Evolutionary conservation across 2,888 invertebrate genomes (phyloP).

Genomic region (Biston betularia): DNA sequence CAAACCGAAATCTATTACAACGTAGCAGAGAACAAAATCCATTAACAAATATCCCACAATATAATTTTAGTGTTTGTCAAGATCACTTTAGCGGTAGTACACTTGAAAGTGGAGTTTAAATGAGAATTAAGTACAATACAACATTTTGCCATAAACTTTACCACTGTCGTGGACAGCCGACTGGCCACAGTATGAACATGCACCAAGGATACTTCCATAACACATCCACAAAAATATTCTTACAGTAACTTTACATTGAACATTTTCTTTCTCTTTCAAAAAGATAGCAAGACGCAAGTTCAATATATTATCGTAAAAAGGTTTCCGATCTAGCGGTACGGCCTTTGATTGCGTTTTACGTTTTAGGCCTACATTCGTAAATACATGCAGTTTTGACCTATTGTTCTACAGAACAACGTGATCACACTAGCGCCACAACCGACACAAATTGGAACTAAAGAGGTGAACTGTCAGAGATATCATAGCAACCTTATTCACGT

Average conservation of each 20-base stretch:
- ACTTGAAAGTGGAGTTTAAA: conserved; percentile 9
- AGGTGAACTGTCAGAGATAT: neutral
- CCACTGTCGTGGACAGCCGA: conserved; percentile 1
- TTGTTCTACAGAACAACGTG: conserved; percentile 8
- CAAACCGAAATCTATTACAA: conserved; percentile 33
- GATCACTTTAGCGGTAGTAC: conserved; percentile 9
- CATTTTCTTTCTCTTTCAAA: no score
- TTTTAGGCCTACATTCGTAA: neutral
- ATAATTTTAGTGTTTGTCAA: conserved; percentile 13
- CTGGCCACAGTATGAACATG: neutral
- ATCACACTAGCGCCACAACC: conserved; percentile 3
- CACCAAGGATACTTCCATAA: neutral
- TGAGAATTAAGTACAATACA: conserved; percentile 32
- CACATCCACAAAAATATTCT: no score
- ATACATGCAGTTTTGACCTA: neutral
- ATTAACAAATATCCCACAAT: conserved; percentile 29
- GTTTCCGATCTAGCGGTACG: no score
- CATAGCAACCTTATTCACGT: neutral
- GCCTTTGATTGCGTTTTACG: no score
- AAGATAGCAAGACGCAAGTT: no score
- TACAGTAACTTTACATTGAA: no score
- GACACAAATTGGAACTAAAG: neutral
- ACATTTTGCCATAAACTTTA: conserved; percentile 1
- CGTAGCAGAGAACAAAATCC: conserved; percentile 29
- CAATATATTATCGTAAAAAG: no score